Base-by-base conservation (phyloP, 2,113 vertebrate species). In the Rhineura floridana region DNA sequence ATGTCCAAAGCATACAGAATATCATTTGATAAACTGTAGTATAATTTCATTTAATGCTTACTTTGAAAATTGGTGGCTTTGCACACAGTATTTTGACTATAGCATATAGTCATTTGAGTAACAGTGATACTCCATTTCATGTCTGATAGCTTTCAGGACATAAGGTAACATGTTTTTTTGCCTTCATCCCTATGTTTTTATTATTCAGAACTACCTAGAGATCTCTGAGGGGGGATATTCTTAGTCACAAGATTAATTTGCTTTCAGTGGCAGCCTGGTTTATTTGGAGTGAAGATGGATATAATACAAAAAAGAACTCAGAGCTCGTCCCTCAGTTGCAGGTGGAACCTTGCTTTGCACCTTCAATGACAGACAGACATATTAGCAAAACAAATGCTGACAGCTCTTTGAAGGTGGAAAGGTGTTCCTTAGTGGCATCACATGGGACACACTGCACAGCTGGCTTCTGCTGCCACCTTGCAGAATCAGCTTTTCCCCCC, bases 1-100 rank as follows among this genome's bases (percentile, higher is more conserved):
- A 93, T 93, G 90, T 81, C 94, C 93, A 63, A 82, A 86, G 88
- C 90, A 90, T 50, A 89, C 86, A 94, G 85, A 92, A 91, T 1
- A 25, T 76, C 73, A 84, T 76, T 75, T 96, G 95, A 96, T 92
- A 95, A 96, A 94, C 12, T 6, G 19, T 84, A 78, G 82, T 88
- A 84, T 91, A 94, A 96, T 96, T 93, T 93, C 86, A 89, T 95
- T 93, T 95, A 77, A 93, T 88, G 70, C 80, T 96, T 96, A 93
- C 90, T 93, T 91, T 91, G 90, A 93, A 95, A 96, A 94, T 90
- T 91, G 93, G 44, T 89, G 73, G 79, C 89, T 69, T 94, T 96
- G 87, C 86, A 81, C 75, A 77, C 86, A 55, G 81, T 89, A 93
- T 88, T 88, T 91, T 90, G 91, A 93, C 94, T 91, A 90, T 48